Evolutionary conservation across 1,140 invertebrate genomes (phyloP).

Genomic region (Eumeta japonica): DNA sequence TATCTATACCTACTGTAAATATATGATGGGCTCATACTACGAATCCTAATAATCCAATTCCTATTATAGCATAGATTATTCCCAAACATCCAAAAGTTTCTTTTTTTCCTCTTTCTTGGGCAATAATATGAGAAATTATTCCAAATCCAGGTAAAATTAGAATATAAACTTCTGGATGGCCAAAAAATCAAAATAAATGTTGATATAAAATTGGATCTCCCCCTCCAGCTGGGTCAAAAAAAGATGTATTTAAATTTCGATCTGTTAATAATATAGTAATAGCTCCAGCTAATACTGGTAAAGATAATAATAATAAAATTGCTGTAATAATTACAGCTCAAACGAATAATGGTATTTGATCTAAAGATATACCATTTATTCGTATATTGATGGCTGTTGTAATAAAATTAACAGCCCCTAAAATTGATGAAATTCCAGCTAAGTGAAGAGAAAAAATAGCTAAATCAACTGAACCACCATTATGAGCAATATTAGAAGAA

Average conservation of each 20-base stretch:
- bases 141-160: slow-evolving; percentile 66
- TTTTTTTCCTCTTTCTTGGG: slow-evolving; percentile 60
- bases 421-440: slow-evolving; percentile 67
- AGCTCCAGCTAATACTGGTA: slow-evolving; percentile 71
- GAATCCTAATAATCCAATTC: slow-evolving; percentile 67
- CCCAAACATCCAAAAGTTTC: slow-evolving; percentile 61
- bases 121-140: slow-evolving; percentile 66
- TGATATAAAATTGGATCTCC: slow-evolving; percentile 73
- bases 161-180: slow-evolving; percentile 78
- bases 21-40: slow-evolving; percentile 72
- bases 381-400: slow-evolving; percentile 62
- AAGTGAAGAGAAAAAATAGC: slow-evolving; percentile 68
- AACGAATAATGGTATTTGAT: slow-evolving; percentile 60
- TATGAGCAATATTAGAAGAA: slow-evolving; percentile 57
- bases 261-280: slow-evolving; percentile 73
- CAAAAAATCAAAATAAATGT: slow-evolving; percentile 81
- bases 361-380: slow-evolving; percentile 47
- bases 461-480: slow-evolving; percentile 64
- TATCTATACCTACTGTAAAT: slow-evolving; percentile 73
- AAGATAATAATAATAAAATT: slow-evolving; percentile 63
- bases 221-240: slow-evolving; percentile 67
- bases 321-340: slow-evolving; percentile 71
- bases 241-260: slow-evolving; percentile 69
- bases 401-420: slow-evolving; percentile 68
- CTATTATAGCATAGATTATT: slow-evolving; percentile 65